Evolutionary conservation across 2,888 invertebrate genomes (phyloP), one percentile per base, ranked within the genome.

Genomic region (Platycheirus rosarum): DNA sequence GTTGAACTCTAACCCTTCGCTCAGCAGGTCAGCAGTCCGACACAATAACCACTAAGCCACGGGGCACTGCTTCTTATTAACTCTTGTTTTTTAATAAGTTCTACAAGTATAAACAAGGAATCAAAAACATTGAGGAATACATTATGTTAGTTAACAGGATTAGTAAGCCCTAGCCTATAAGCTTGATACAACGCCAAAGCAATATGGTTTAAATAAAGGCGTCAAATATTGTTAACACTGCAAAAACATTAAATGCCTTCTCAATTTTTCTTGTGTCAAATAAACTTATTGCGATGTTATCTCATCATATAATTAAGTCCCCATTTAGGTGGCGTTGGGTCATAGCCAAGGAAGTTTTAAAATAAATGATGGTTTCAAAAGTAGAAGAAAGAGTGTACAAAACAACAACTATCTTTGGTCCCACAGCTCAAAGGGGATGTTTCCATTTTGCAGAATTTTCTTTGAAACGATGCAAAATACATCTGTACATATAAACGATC

Each of bases 181-280:
- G n/a, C n/a, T n/a, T n/a, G n/a, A n/a, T n/a, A n/a, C n/a, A n/a
- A n/a, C n/a, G n/a, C n/a, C n/a, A n/a, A n/a, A n/a, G n/a, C 26
- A 26, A 29, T 23, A 23, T 13, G 0, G 13, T 14, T 66, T 44
- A 77, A 46, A 65, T 46, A 44, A 66, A 49, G 44, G 44, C 35
- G 53, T 46, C 37, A 29, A 37, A 69, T 53, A 69, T 37, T 53
- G 46, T 62, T 69, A 60, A 69, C 69, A 75, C 69, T 53, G 26
- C 35, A 74, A 69, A 49, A 68, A 20, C 42, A 62, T 14, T 16
- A 11, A 57, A 20, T 20, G 60, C 63, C 60, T 35, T 68, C 51
- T 70, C 70, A 80, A 75, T 70, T 75, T 80, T 80, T 46, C 70
- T 80, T 80, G 60, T 76, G 70, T 37, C 80, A 80, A 80, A 80